Percentiles rank a stretch among this genome's conserved stretches.
phyloP scores from a whole-genome alignment of 2,888 invertebrate species.

The Cataglyphis rosenhaueri region DNA sequence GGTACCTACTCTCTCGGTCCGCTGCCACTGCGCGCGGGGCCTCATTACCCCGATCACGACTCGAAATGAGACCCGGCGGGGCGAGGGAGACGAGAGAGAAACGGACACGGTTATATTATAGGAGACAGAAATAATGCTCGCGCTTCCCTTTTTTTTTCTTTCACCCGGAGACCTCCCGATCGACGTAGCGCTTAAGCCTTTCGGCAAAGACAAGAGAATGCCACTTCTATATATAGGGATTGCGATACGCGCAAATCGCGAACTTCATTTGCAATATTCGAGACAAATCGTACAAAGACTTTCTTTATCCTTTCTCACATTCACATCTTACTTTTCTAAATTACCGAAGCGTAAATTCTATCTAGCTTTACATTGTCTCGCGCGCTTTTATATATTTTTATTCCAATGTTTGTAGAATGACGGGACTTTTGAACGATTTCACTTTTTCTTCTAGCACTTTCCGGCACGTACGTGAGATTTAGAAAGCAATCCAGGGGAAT shows the following conservation, averaged over 20 bases:
- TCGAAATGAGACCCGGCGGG: constrained; percentile 80
- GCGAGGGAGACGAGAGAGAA: constrained; percentile 80
- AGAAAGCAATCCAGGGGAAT: constrained; percentile 63
- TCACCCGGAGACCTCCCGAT: constrained; percentile 69
- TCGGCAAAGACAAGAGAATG: constrained; percentile 17
- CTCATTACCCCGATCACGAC: constrained; percentile 85
- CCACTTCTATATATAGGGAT: neutral
- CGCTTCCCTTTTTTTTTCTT: constrained; percentile 76
- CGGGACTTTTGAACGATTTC: constrained; percentile 17
- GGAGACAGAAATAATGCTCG: constrained; percentile 82
- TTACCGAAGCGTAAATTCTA: constrained; percentile 27
- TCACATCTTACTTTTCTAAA: neutral
- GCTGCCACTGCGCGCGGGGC: constrained; percentile 77
- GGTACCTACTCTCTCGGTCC: constrained; percentile 58
- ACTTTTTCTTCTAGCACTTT: constrained; percentile 32
- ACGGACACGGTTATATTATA: constrained; percentile 84
- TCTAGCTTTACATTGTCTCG: constrained; percentile 13
- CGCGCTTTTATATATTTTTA: constrained; percentile 23
- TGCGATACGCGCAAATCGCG: neutral
- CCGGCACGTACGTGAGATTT: constrained; percentile 67
- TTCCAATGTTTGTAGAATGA: neutral
- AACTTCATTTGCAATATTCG: neutral
- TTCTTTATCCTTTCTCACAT: neutral
- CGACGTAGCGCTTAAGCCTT: constrained; percentile 15
- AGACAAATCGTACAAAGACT: neutral